Evolutionary conservation across 2,888 invertebrate genomes (phyloP).

Genomic region (Hydraecia micacea): DNA sequence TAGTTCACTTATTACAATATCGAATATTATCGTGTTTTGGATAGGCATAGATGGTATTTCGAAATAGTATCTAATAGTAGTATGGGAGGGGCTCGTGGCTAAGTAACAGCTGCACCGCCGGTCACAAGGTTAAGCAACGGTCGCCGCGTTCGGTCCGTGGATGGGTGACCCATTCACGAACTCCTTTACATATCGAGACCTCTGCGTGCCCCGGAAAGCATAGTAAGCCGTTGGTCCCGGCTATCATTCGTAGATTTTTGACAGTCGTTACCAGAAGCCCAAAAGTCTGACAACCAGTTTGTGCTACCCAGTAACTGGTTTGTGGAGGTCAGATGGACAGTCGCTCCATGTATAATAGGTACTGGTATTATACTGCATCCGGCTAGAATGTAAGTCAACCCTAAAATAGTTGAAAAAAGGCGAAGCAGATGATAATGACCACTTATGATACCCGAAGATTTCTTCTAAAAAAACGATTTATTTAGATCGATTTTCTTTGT

Average conservation of each 20-base stretch:
- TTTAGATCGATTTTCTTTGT: no score
- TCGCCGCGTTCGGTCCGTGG: neutral
- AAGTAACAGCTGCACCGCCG: neutral
- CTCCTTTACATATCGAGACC: neutral
- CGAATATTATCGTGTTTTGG: slow-evolving; percentile 8
- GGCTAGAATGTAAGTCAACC: no score
- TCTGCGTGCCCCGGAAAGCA: neutral
- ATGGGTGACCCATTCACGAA: neutral
- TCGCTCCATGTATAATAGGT: no score
- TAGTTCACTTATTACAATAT: slow-evolving; percentile 42
- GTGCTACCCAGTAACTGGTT: no score
- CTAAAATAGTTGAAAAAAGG: no score
- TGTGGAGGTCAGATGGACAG: no score
- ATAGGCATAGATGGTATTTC: neutral
- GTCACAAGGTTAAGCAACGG: neutral
- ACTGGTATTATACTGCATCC: no score
- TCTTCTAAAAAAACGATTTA: no score
- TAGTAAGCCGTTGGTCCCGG: neutral
- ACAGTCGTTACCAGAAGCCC: neutral
- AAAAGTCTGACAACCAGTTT: neutral
- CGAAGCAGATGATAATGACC: no score
- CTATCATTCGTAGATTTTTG: neutral
- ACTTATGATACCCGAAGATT: no score
- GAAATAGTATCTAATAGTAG: neutral
- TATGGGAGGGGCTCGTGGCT: neutral